Evolutionary conservation across 2,888 invertebrate genomes (phyloP).

Genomic region (Limnephilus auricula): DNA sequence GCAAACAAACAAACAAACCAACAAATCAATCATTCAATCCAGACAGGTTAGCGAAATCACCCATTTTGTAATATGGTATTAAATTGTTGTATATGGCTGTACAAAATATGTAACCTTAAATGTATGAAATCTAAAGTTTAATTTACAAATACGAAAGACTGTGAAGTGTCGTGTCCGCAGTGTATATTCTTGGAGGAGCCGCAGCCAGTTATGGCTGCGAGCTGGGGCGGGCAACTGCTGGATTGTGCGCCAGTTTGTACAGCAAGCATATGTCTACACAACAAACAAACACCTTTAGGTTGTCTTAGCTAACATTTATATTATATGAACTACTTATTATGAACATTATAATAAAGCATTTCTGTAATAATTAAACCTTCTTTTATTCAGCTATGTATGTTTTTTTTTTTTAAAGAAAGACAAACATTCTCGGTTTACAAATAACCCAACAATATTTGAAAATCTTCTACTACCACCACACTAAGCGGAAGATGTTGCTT

Average conservation of each 20-base stretch:
- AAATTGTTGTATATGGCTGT: conserved; percentile 80
- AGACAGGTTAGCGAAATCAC: conserved; percentile 46
- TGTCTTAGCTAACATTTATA: conserved; percentile 79
- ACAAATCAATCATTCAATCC: neutral
- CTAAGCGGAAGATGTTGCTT: too few species aligned
- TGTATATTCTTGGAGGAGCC: conserved; percentile 67
- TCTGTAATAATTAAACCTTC: conserved; percentile 78
- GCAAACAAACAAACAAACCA: neutral
- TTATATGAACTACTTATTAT: conserved; percentile 80
- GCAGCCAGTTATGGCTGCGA: conserved; percentile 37
- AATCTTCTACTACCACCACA: too few species aligned
- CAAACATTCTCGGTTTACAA: too few species aligned
- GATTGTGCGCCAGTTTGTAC: conserved; percentile 65
- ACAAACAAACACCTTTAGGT: conserved; percentile 71
- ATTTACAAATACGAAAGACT: conserved; percentile 72
- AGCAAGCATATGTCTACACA: conserved; percentile 66
- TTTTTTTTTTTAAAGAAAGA: too few species aligned
- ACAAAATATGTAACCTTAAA: conserved; percentile 71
- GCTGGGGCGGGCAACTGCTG: conserved; percentile 60
- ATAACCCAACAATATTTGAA: too few species aligned
- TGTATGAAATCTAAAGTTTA: conserved; percentile 65
- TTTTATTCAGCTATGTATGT: neutral
- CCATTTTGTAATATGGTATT: conserved; percentile 69
- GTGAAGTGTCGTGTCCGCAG: conserved; percentile 72
- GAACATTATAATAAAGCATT: conserved; percentile 80